Percentiles rank a stretch among this genome's conserved stretches.
phyloP scores from a whole-genome alignment of 2,113 vertebrate genomes.

The Phoxinus phoxinus region DNA sequence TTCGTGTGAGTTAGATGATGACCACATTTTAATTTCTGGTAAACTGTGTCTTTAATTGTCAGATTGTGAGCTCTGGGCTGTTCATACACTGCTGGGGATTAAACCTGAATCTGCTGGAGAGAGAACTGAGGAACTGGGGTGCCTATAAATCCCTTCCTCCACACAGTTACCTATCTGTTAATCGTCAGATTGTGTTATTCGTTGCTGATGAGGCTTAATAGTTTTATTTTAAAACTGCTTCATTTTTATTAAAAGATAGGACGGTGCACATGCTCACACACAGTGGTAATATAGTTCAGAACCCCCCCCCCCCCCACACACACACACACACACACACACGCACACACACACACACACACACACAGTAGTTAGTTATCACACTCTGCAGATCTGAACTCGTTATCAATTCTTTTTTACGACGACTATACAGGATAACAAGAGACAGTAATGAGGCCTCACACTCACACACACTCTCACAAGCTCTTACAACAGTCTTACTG shows the following conservation, averaged over 20 bases:
- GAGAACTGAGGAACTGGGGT: neutral
- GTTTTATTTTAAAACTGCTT: neutral
- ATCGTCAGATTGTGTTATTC: neutral
- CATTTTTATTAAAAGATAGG: neutral
- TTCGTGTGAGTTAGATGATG: neutral
- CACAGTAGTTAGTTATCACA: constrained; percentile 13
- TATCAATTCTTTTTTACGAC: constrained; percentile 45
- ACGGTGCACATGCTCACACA: neutral
- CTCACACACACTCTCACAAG: neutral
- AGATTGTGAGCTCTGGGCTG: neutral
- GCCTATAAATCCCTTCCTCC: neutral
- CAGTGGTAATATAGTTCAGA: neutral
- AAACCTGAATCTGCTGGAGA: constrained; percentile 10
- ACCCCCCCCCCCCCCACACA: no score
- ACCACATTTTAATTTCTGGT: neutral
- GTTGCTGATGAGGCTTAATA: constrained; percentile 16
- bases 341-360: neutral
- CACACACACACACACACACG: no score
- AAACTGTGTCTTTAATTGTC: neutral
- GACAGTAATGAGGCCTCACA: constrained; percentile 4
- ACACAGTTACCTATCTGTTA: constrained; percentile 10
- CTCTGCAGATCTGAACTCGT: constrained; percentile 36
- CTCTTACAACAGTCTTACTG: neutral
- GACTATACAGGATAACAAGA: constrained; percentile 16
- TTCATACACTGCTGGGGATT: neutral